Conservation (phyloP, 2,113 vertebrate species). For the Jacana jacana region DNA sequence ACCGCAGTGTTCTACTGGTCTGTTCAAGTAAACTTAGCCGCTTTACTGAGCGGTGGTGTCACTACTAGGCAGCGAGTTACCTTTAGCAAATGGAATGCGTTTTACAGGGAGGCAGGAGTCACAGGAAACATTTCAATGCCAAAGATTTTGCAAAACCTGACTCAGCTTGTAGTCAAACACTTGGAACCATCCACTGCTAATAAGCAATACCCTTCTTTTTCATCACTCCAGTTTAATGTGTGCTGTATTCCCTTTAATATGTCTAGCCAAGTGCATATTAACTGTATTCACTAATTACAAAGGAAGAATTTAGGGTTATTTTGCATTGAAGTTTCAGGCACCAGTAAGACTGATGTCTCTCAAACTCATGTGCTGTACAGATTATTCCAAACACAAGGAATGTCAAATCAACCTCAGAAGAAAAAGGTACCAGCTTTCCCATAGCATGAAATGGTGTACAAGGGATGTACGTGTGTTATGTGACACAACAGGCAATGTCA, state of each 20-base stretch:
- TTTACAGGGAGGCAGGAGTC: neutral
- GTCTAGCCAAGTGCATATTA: neutral
- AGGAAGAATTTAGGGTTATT: neutral
- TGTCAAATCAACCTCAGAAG: neutral
- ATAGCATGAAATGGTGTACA: neutral
- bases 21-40: neutral
- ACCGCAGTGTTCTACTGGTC: neutral
- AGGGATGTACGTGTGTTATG: fast-evolving
- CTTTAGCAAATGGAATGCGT: neutral
- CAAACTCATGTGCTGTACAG: neutral
- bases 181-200: neutral
- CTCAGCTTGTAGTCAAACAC: neutral
- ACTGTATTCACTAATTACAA: neutral
- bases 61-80: neutral
- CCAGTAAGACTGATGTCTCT: neutral
- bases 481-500: neutral
- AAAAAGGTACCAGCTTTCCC: neutral
- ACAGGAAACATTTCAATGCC: neutral
- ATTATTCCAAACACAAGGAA: neutral
- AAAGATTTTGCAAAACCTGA: neutral
- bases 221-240: neutral
- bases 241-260: neutral
- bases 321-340: neutral
- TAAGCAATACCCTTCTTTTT: neutral
- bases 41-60: neutral